These are phyloP conservation scores for Cyrtonyx montezumae DNA, from an alignment of 2,113 vertebrate genomes.

Conservation along the genomic window DNA sequence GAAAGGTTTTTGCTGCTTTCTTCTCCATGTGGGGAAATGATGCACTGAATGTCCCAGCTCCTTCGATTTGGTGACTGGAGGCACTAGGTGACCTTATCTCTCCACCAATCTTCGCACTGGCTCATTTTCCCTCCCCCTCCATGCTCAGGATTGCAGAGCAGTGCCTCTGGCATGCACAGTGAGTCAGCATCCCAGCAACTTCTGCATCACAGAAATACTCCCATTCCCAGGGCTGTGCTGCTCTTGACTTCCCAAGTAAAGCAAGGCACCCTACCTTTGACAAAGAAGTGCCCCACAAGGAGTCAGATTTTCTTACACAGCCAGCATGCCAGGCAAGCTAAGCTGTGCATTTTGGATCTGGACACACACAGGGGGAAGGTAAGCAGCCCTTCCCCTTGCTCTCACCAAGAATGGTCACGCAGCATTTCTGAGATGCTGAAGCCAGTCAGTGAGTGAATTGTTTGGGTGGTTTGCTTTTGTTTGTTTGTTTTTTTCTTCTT, in stretches of 20 bases:
- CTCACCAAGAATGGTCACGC: accelerated
- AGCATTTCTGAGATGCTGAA: neutral
- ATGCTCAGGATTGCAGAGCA: neutral
- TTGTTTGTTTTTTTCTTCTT: neutral
- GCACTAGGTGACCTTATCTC: conserved; percentile 69
- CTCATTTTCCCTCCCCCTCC: neutral
- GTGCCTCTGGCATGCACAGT: conserved; percentile 10
- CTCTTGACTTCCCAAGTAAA: neutral
- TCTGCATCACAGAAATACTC: neutral
- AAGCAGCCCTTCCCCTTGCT: neutral
- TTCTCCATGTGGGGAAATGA: neutral
- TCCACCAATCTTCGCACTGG: conserved; percentile 38
- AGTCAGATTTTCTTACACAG: neutral
- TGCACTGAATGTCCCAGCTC: conserved; percentile 24
- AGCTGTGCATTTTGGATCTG: neutral
- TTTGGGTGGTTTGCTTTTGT: neutral
- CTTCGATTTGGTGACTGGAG: conserved; percentile 46
- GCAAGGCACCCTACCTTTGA: neutral
- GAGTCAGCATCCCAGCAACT: conserved; percentile 44
- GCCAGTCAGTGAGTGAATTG: neutral
- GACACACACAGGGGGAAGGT: neutral
- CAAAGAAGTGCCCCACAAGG: neutral
- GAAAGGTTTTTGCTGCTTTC: neutral
- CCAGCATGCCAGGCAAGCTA: neutral
- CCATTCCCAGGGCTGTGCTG: neutral